Base-by-base conservation (phyloP, 2,888 invertebrate genomes). In the Drosophila picticornis region DNA sequence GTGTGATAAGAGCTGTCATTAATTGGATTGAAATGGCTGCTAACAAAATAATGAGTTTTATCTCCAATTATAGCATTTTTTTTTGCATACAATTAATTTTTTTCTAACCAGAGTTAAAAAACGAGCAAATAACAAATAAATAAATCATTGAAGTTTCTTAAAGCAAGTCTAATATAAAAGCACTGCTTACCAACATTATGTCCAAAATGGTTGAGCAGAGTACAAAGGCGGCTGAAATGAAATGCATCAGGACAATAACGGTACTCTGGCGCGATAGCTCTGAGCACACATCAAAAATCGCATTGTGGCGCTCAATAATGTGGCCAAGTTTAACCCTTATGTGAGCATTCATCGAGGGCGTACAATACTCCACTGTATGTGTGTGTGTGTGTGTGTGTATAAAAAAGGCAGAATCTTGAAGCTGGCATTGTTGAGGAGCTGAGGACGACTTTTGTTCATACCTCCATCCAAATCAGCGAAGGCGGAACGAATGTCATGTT, bases 181-280 rank as follows among this genome's bases (percentile, higher is more conserved):
- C 9, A 4, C 29, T 22, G 7, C 13, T 91, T 84, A 93, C 93
- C 91, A 92, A 77, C 88, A 93, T 84, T 69, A 92, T 81, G 81
- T 93, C 88, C 84, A 93, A 85, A 81, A 92, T 85, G 72, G 93
- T 92, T 27, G 89, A 90, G 67, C 93, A 92, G 36, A 93, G 83
- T 50, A 92, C 90, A 74, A 92, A 75, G 34, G 93, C 92, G 48
- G 93, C 92, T 68, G 91, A 92, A 69, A 93, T 84, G 82, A 93
- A 93, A 83, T 92, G 91, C 80, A 90, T 90, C 81, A 93, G 83
- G 72, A 93, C 88, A 80, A 93, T 92, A 83, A 91, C 81, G 59
- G 84, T 81, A 72, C 91, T 92, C 78, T 90, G 89, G 52, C 70
- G 65, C 52, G 88, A 78, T 66, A 93, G 91, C 75, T 91, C 91